Conservation (phyloP, 2,113 vertebrate species). For the Corydoras maculifer region DNA sequence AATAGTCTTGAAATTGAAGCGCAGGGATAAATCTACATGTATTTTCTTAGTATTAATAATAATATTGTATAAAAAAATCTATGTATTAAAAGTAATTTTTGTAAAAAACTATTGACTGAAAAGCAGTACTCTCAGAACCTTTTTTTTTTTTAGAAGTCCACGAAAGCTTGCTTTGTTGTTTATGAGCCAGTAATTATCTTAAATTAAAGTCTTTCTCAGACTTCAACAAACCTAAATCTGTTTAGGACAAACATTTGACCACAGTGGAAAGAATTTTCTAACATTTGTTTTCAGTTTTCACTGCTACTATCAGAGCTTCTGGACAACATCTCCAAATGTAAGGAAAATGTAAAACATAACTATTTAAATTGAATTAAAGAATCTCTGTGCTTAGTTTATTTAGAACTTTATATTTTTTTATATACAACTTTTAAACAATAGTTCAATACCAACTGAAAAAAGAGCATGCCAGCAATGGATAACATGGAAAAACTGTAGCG, state of each 20-base stretch:
- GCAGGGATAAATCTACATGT: too few species aligned
- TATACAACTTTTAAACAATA: too few species aligned
- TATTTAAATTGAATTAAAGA: neutral
- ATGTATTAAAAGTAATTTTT: too few species aligned
- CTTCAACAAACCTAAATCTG: conserved; percentile 5
- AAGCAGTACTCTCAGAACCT: neutral
- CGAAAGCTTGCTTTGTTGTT: conserved; percentile 32
- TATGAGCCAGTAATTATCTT: conserved; percentile 31
- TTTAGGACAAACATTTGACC: conserved; percentile 23
- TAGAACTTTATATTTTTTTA: too few species aligned
- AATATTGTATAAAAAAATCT: too few species aligned
- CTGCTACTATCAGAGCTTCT: conserved; percentile 8
- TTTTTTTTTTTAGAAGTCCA: conserved; percentile 2
- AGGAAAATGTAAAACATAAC: conserved; percentile 6
- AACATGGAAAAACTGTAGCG: too few species aligned
- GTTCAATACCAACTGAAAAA: too few species aligned
- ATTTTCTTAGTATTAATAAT: too few species aligned
- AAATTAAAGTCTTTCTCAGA: conserved; percentile 26
- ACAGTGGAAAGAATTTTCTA: conserved; percentile 24
- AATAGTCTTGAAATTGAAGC: too few species aligned
- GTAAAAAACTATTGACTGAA: too few species aligned
- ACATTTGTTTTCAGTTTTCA: conserved; percentile 18
- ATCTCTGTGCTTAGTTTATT: too few species aligned
- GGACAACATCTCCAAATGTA: conserved; percentile 5
- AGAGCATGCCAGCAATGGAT: too few species aligned